Percentiles rank a stretch among this genome's conserved stretches.
These are phyloP conservation scores for Sebastes minor DNA, from an alignment of 2,797 vertebrate species.

Conservation along the genomic window DNA sequence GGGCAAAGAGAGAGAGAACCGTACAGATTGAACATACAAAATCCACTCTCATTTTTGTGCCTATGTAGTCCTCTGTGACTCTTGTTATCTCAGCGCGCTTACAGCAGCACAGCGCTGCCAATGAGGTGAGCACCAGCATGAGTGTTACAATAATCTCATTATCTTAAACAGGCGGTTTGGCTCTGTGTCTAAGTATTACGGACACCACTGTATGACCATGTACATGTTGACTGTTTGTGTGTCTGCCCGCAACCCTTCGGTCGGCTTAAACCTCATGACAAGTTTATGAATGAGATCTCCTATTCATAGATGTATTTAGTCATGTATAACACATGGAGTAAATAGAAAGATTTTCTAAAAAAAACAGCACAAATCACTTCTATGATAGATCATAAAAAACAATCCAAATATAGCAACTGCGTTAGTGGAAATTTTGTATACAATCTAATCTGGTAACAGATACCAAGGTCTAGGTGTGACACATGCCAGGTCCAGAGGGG, in stretches of 20 bases:
- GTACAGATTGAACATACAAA: constrained; percentile 34
- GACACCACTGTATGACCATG: constrained; percentile 7
- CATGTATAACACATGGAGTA: not conserved
- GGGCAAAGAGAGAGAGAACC: constrained; percentile 9
- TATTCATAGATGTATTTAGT: not conserved
- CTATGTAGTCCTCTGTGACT: constrained; percentile 37
- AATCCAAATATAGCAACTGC: not conserved
- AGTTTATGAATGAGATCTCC: constrained; percentile 39
- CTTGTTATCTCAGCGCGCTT: constrained; percentile 32
- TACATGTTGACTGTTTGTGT: not conserved
- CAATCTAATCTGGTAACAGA: not conserved
- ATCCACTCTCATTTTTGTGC: constrained; percentile 27
- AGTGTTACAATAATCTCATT: constrained; percentile 47
- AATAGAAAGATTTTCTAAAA: not conserved
- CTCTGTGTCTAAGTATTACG: not conserved
- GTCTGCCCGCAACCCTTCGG: not conserved
- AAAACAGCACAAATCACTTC: not conserved
- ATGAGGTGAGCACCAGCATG: constrained; percentile 35
- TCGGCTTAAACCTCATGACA: constrained; percentile 15
- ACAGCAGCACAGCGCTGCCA: constrained; percentile 8
- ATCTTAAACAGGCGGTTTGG: constrained; percentile 42
- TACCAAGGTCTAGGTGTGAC: not conserved
- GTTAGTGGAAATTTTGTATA: not conserved
- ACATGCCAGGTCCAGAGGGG: constrained; percentile 19
- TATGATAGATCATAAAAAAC: not conserved